Evolutionary conservation across 2,113 vertebrate species (phyloP), one percentile per base, ranked within the genome.

Genomic region (Alaudala cheleensis): DNA sequence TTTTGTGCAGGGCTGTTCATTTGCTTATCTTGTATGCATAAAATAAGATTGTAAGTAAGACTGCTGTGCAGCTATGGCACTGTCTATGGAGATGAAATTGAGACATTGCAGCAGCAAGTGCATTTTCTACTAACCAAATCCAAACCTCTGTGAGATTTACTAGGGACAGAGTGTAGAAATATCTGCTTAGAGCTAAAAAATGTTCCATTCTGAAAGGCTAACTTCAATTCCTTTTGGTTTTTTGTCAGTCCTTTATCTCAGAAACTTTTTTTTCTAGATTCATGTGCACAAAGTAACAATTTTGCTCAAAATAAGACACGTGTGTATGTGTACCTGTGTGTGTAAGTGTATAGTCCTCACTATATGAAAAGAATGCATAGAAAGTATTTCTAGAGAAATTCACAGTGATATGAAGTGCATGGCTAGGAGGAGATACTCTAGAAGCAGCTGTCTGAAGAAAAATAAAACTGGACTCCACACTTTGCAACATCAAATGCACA

Each of bases 261-360:
- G 26, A 77, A 81, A 16, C 3, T 9, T n/a, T n/a, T n/a, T n/a
- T n/a, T n/a, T 71, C 23, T 39, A 61, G n/a, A 19, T 66, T 81
- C 25, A 20, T 12, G 9, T 58, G 11, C 33, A 78, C 21, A 74
- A 86, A 42, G 22, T 23, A 83, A 31, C 1, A 56, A 26, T 44
- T 76, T 50, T 67, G 1, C 11, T 56, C 6, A 3, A 49, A 29
- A 54, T 73, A 62, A 39, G 12, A 20, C 42, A 42, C 10, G 3
- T 0, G 2, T 37, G 37, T 37, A 37, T 37, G 37, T 37, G 5
- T 5, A 3, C 1, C 0, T 29, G 8, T 8, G 26, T 13, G 6
- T 44, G 11, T 42, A 42, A 42, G 40, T 19, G 5, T 25, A 6
- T 12, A 42, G 29, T 81, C 80, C 13, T 42, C 8, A 29, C 7